Base-by-base conservation (phyloP, 2,113 vertebrate genomes). In the Hypomesus transpacificus region DNA sequence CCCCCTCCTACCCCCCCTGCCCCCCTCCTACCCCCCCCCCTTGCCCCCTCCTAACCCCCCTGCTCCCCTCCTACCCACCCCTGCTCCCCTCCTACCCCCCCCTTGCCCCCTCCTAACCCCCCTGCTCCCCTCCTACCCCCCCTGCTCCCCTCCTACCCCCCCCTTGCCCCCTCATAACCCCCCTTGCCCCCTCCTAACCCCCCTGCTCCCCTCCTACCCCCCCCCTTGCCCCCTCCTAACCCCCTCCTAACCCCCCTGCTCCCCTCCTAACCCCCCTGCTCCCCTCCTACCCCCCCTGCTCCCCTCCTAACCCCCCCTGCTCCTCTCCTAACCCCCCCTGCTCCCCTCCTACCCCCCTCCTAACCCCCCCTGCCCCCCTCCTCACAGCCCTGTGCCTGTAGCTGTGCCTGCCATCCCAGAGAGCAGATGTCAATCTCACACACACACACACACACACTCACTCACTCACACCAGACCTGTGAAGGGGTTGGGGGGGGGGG, bases 371-470 rank as follows among this genome's bases (percentile, higher is more conserved):
- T 87, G 89, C 91, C 95, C 95, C 91, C 87, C 92, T 92, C 90
- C 92, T 92, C 89, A 90, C 82, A 28, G 75, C 7, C 63, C 31
- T 34, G 31, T 34, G 31, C 31, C 68, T 91, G 86, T 86, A 89
- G 87, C 87, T 83, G 83, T 85, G 89, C 92, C 89, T 88, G 90
- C 87, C 83, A 84, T 91, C 87, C 88, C 91, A 89, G 91, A 90
- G 93, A 95, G 94, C 95, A 95, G 93, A 95, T 97, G 96, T 93
- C 96, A 93, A 91, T 88, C 88, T 90, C 86, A 81, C 86, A 86
- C 78, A 75, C 92, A 91, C 92, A 92, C 88, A 84, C 82, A 81
- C 54, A 83, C 85, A 85, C 75, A 56, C 28, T 78, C 86, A 87
- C 91, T 14, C 83, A 89, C 81, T 90, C 91, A 92, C 90, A 89